Percentiles rank a stretch among this genome's conserved stretches.
Evolutionary conservation across 2,888 invertebrate species (phyloP).

Genomic region (Euproctis similis): DNA sequence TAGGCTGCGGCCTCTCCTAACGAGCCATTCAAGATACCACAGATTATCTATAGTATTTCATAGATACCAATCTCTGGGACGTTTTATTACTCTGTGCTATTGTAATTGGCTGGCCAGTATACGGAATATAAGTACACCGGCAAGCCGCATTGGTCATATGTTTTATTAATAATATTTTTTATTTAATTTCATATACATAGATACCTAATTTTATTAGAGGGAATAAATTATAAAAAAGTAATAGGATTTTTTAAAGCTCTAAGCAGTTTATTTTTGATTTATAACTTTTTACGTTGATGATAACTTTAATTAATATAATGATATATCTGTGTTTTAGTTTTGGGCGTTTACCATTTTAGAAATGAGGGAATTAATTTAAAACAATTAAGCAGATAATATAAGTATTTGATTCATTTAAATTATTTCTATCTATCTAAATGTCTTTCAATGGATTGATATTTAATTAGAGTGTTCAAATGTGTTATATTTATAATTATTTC

Average conservation of each 20-base stretch:
- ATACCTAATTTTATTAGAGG: no score
- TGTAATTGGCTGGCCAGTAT: slow-evolving; percentile 37
- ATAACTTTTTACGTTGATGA: slow-evolving; percentile 1
- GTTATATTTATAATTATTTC: no score
- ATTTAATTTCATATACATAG: no score
- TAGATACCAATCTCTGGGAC: slow-evolving; percentile 29
- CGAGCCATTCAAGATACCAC: slow-evolving; percentile 19
- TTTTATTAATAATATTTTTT: no score
- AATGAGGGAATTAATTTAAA: neutral
- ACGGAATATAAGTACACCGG: slow-evolving; percentile 12
- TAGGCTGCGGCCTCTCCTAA: no score
- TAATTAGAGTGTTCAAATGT: no score
- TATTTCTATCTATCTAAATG: no score
- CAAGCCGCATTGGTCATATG: slow-evolving; percentile 6
- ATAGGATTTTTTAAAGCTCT: no score
- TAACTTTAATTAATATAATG: slow-evolving; percentile 2
- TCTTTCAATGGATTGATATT: no score
- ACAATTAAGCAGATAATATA: no score
- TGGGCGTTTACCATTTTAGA: neutral
- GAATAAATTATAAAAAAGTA: no score
- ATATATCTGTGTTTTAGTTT: neutral
- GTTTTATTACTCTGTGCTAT: slow-evolving; percentile 37
- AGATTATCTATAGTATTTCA: slow-evolving; percentile 20
- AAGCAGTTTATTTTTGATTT: neutral
- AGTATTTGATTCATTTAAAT: no score